A percentile compares a stretch with the other conserved stretches of the same genome.
These are phyloP conservation scores for Conops quadrifasciatus DNA, from an alignment of 2,888 invertebrate species.

Conservation along the genomic window DNA sequence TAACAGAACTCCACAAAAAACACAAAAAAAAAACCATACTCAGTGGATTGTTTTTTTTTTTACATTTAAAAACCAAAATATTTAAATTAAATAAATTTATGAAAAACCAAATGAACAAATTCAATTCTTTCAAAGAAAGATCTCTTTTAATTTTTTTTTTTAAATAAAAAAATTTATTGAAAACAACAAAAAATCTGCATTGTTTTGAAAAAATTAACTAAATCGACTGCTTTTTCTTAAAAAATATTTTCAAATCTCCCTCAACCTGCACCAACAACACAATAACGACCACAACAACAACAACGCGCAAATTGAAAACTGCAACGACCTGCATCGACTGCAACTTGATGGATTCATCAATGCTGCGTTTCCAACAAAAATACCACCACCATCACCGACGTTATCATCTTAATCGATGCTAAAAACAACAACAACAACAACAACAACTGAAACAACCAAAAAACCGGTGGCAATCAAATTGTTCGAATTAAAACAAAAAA, in stretches of 20 bases:
- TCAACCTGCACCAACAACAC: slow-evolving; percentile 7
- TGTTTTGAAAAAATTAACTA: slow-evolving; percentile 39
- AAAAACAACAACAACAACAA: neutral
- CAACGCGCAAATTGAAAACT: slow-evolving; percentile 18
- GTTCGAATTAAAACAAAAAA: slow-evolving; percentile 23
- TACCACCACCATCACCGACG: neutral
- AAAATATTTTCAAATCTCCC: slow-evolving; percentile 6
- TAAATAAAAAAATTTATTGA: too few species aligned
- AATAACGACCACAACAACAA: too few species aligned
- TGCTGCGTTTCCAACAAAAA: slow-evolving; percentile 11
- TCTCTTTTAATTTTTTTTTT: too few species aligned
- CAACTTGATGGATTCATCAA: slow-evolving; percentile 8
- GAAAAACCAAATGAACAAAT: too few species aligned
- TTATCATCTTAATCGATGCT: neutral
- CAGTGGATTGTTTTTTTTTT: too few species aligned
- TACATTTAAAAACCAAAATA: too few species aligned
- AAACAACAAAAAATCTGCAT: too few species aligned
- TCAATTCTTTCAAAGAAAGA: too few species aligned
- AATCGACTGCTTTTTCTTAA: slow-evolving; percentile 42
- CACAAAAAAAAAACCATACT: too few species aligned
- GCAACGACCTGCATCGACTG: slow-evolving; percentile 25
- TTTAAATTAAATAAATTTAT: too few species aligned
- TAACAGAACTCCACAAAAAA: too few species aligned
- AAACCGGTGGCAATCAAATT: neutral
- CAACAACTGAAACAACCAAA: neutral